These are phyloP conservation scores for Florisuga fusca DNA, from an alignment of 2,797 vertebrate genomes.

Conservation along the genomic window DNA sequence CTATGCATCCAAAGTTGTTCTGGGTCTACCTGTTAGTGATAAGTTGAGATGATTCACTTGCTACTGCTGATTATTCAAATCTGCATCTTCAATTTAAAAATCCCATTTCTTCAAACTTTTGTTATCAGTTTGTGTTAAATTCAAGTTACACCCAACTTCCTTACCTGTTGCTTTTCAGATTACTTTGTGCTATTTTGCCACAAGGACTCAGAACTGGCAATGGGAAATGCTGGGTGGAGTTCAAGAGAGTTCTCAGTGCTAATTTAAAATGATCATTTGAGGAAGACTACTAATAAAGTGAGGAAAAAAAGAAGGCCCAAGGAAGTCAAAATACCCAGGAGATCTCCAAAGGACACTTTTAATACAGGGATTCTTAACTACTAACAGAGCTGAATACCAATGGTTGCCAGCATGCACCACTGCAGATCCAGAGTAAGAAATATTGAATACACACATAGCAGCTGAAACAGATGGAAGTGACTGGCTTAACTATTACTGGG, in stretches of 20 bases:
- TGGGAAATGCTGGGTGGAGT: background rate
- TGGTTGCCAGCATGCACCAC: rapidly evolving
- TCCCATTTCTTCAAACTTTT: background rate
- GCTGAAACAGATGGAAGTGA: background rate
- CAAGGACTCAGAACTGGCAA: background rate
- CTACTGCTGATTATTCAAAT: background rate
- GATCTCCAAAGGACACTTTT: background rate
- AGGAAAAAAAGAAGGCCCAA: background rate
- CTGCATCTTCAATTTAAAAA: background rate
- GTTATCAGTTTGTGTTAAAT: background rate
- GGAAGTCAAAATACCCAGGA: background rate
- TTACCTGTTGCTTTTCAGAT: background rate
- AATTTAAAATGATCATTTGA: background rate
- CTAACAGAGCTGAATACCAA: background rate
- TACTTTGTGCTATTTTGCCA: background rate
- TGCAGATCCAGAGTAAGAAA: background rate
- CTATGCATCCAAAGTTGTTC: background rate
- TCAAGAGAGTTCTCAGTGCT: background rate
- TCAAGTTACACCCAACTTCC: background rate
- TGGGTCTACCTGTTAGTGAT: background rate
- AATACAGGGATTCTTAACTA: background rate
- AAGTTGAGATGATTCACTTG: background rate
- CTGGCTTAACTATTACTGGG: background rate
- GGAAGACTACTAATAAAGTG: background rate
- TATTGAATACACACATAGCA: rapidly evolving